Conservation (phyloP, 2,888 invertebrate species). For the Phaedon cochleariae region DNA sequence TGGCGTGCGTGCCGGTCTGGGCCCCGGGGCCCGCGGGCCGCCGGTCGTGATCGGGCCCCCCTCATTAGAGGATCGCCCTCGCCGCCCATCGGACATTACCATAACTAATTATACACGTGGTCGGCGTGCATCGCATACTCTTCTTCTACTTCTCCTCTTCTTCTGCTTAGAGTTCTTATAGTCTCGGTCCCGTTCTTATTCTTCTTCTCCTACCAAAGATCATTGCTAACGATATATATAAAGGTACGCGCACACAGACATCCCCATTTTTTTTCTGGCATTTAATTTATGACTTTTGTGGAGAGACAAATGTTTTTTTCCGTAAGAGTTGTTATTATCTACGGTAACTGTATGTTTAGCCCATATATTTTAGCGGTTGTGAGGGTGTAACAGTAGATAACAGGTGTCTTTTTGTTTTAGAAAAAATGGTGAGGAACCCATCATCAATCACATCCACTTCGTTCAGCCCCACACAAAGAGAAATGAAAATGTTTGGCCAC, state of each 20-base stretch:
- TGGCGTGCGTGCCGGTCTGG: conserved; percentile 51
- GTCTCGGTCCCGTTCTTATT: neutral
- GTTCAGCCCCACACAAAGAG: too few relatives aligned
- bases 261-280: neutral
- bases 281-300: neutral
- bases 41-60: conserved; percentile 52
- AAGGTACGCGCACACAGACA: conserved; percentile 18
- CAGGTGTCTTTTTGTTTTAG: neutral
- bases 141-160: neutral
- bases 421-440: neutral
- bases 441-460: too few relatives aligned
- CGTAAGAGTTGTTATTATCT: neutral
- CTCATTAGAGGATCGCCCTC: conserved; percentile 60
- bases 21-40: conserved; percentile 42
- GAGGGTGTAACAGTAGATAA: too few relatives aligned
- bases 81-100: conserved; percentile 61
- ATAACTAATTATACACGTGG: conserved; percentile 63
- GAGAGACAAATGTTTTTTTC: neutral
- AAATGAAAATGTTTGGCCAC: too few relatives aligned
- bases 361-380: neutral
- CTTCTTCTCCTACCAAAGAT: conserved; percentile 20
- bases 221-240: conserved; percentile 29
- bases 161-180: too few relatives aligned
- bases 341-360: neutral
- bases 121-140: conserved; percentile 30